Percentiles rank a stretch among this genome's conserved stretches.
phyloP scores from a whole-genome alignment of 2,113 vertebrate genomes.

The Xiphias gladius region DNA sequence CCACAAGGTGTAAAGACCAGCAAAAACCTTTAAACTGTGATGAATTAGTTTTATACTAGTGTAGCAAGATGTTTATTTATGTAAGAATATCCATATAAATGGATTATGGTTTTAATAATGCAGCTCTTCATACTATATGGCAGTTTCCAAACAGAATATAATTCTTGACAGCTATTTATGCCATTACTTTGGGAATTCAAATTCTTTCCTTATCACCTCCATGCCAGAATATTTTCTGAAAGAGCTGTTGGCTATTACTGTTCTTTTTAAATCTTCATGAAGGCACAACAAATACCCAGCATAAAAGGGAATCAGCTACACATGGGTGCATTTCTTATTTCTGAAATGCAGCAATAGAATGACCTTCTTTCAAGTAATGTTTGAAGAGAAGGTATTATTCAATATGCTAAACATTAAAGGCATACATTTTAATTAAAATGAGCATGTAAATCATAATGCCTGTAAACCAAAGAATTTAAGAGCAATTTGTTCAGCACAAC shows the following conservation, averaged over 20 bases:
- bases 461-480: slow-evolving; percentile 48
- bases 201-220: slow-evolving; percentile 71
- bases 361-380: slow-evolving; percentile 64
- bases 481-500: slow-evolving; percentile 48
- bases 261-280: slow-evolving; percentile 68
- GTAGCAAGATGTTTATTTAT: slow-evolving; percentile 46
- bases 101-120: slow-evolving; percentile 50
- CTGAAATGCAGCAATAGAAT: slow-evolving; percentile 53
- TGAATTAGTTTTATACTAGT: slow-evolving; percentile 28
- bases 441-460: slow-evolving; percentile 45
- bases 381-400: slow-evolving; percentile 54
- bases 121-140: slow-evolving; percentile 12
- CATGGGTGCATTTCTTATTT: slow-evolving; percentile 44
- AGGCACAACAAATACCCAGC: slow-evolving; percentile 61
- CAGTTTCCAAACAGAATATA: slow-evolving; percentile 48
- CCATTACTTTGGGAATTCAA: slow-evolving; percentile 41
- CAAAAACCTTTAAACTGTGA: slow-evolving; percentile 18
- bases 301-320: slow-evolving; percentile 61
- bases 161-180: slow-evolving; percentile 54
- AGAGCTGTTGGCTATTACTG: slow-evolving; percentile 62
- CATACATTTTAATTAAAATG: slow-evolving; percentile 64
- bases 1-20: slow-evolving; percentile 12
- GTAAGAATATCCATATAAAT: slow-evolving; percentile 41
- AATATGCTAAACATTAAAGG: slow-evolving; percentile 55
- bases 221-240: slow-evolving; percentile 70